These are phyloP conservation scores for Butastur rufipennis DNA, from an alignment of 2,113 vertebrate genomes.

Conservation along the genomic window DNA sequence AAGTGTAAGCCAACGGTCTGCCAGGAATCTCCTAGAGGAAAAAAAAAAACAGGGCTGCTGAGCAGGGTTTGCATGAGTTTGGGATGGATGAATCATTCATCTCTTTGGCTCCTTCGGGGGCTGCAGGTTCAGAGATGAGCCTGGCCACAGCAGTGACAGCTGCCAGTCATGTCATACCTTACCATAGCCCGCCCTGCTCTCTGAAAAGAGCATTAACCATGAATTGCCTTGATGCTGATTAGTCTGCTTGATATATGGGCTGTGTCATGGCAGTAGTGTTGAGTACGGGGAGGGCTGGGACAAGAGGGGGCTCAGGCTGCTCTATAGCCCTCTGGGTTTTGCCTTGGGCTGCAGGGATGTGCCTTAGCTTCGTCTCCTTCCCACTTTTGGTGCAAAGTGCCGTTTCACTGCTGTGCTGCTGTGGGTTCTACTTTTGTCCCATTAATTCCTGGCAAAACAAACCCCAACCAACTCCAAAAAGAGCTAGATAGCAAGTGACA, in stretches of 20 bases:
- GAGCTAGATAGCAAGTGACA: not conserved
- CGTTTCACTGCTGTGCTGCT: fast-evolving
- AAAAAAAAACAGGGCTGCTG: not conserved
- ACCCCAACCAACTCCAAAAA: not conserved
- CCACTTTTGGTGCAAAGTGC: not conserved
- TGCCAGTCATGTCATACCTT: not conserved
- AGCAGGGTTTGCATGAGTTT: not conserved
- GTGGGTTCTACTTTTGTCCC: not conserved
- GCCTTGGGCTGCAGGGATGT: not conserved
- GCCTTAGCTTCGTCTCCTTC: not conserved
- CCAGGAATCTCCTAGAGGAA: not conserved
- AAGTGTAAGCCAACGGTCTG: not conserved
- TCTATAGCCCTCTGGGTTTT: not conserved
- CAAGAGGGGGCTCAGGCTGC: not conserved
- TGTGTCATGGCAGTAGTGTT: not conserved
- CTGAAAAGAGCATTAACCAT: not conserved
- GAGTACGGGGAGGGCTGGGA: not conserved
- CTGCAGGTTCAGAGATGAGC: not conserved
- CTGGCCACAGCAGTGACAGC: not conserved
- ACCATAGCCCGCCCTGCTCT: not conserved
- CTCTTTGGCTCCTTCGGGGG: not conserved
- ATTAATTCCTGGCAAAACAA: not conserved
- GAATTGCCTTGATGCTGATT: too few species aligned
- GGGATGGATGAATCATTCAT: not conserved
- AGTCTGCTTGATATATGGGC: not conserved